phyloP scores from a whole-genome alignment of 2,797 vertebrate species.

The Okamejei kenojei region DNA sequence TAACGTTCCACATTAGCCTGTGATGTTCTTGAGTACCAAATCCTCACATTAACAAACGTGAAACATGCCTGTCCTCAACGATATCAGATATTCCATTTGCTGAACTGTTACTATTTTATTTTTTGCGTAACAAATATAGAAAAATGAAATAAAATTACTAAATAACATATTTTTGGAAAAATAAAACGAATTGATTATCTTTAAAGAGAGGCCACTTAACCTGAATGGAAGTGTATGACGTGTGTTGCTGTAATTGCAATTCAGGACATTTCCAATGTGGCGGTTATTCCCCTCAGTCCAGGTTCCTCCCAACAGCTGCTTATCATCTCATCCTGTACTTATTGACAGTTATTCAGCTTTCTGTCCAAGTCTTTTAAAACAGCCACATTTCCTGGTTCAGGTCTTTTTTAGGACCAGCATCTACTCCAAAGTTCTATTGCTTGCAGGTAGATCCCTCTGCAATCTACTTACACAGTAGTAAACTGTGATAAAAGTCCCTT shows the following conservation, averaged over 20 bases:
- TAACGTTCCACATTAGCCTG: not conserved
- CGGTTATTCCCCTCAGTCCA: conserved; percentile 9
- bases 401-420: not conserved
- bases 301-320: conserved; percentile 36
- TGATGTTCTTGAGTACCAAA: not conserved
- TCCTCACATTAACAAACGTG: not conserved
- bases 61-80: not conserved
- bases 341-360: not conserved
- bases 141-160: not conserved
- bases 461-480: not conserved
- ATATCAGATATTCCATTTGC: not conserved
- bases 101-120: not conserved
- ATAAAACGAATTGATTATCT: not conserved
- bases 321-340: conserved; percentile 21
- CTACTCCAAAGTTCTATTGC: not conserved
- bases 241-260: not conserved
- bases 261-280: conserved; percentile 2
- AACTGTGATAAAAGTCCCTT: not conserved
- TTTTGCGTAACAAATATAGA: not conserved
- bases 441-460: not conserved
- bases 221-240: not conserved
- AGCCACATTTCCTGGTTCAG: not conserved
- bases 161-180: not conserved
- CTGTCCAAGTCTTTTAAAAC: not conserved
- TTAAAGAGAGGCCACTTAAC: not conserved